Base-by-base conservation (phyloP, 2,113 vertebrate genomes). In the Seriola aureovittata region DNA sequence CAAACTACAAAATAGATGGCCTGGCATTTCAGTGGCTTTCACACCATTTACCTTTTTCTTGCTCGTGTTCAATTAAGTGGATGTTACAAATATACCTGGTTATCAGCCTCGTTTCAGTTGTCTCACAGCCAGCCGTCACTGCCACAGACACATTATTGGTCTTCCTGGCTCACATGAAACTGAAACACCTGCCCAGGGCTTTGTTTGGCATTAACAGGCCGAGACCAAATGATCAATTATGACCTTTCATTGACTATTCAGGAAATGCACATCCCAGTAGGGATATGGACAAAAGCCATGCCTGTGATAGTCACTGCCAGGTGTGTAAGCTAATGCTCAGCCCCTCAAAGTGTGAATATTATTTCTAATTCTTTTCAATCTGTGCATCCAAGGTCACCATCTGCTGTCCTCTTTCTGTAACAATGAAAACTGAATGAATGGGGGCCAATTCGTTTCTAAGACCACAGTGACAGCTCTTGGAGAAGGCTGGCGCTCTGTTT, bases 311-410 rank as follows among this genome's bases (percentile, higher is more conserved):
- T n/a, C 16, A 40, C 57, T 19, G 21, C 77, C 65, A 83, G 84
- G 85, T 88, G 79, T 42, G 16, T 67, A 25, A 75, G 77, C 82
- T 86, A 80, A 82, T 25, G 80, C 79, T 65, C 40, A 1, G 7
- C 48, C 76, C 81, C 59, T 59, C 60, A 40, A 77, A 90, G 78
- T 84, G 57, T 74, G 73, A 89, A 70, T 78, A 89, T 88, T 68
- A 76, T 80, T 82, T 40, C 55, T 72, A 63, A 81, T 91, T 87
- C 57, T 75, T 85, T 85, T 87, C 68, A 57, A 40, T 72, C 70
- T 44, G 67, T 50, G 78, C 75, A 16, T 66, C 78, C 86, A 90
- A 94, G 85, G 89, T 92, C 91, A 92, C 85, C 89, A 90, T 88
- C 92, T 94, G 92, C 80, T 76, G 77, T 91, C 80, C 66, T 81